These are phyloP conservation scores for Epizoanthus scotinus DNA, from an alignment of 92 coral and sea anemone species.

Conservation along the genomic window DNA sequence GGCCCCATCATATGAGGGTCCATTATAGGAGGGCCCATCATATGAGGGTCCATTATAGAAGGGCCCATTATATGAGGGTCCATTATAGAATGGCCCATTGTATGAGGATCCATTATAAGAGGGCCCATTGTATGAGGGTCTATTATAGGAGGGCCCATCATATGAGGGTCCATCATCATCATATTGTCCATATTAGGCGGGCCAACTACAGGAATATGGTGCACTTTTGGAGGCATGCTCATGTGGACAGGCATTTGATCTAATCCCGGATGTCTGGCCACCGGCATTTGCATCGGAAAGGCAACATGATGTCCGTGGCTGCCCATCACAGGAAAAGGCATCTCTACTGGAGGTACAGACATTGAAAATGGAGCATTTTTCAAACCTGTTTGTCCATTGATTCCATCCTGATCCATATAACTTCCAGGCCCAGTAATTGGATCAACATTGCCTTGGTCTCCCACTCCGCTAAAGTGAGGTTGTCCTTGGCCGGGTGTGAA, in stretches of 20 bases:
- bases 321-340: constrained; percentile 20
- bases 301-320: constrained; percentile 6
- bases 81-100: constrained; percentile 1
- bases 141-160: not conserved
- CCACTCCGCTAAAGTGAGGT: constrained; percentile 30
- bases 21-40: not conserved
- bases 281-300: constrained; percentile 8
- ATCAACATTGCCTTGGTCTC: constrained; percentile 21
- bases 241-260: constrained; percentile 11
- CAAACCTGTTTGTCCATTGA: constrained; percentile 20
- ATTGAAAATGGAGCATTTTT: constrained; percentile 17
- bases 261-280: not conserved
- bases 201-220: constrained; percentile 27
- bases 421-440: constrained; percentile 6
- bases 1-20: not conserved
- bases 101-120: no score
- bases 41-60: not conserved
- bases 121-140: not conserved
- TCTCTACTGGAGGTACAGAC: constrained; percentile 21
- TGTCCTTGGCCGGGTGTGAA: constrained; percentile 23
- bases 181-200: constrained; percentile 19
- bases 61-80: not conserved
- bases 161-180: not conserved
- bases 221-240: constrained; percentile 30
- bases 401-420: not conserved